Base-by-base conservation (phyloP, 2,113 vertebrate genomes). In the Platysteira castanea region DNA sequence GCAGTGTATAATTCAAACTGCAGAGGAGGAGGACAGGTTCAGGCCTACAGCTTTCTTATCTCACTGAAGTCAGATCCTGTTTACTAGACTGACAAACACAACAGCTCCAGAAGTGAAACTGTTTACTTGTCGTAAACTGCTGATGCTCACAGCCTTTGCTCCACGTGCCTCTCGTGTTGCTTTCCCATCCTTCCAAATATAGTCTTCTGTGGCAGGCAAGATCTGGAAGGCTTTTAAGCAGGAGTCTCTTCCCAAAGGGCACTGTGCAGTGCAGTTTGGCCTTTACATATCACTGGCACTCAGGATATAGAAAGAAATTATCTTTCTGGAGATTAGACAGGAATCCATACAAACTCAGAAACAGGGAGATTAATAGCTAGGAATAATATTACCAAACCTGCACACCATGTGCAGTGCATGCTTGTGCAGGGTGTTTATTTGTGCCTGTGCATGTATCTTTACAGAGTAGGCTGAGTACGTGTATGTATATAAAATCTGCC, bases 81-180 rank as follows among this genome's bases (percentile, higher is more conserved):
- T 96, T 82, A 96, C 69, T 69, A 82, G 88, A 54, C 69, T 68
- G 56, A 69, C 47, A 85, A 93, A 90, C 76, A 90, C 71, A 93
- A 94, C 92, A 96, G 60, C 85, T 78, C 49, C 15, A 94, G 93
- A 93, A 93, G 73, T 69, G 65, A 81, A 95, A 92, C 88, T 96
- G 95, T 96, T 97, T 96, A 96, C 92, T 87, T 52, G 80, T 35
- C 53, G 86, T 60, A 93, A 97, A 96, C 56, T 96, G 96, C 96
- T 96, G 95, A 96, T 96, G 96, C 84, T 92, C 95, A 96, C 80
- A 92, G 90, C 76, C 94, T 96, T 90, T 84, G 92, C 90, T 90
- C 92, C 92, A 82, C 76, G 93, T 84, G 96, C 90, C 84, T 96
- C 96, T 95, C 73, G 1, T 74, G 88, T 97, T 90, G 82, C 92